Base-by-base conservation (phyloP, 1,140 invertebrate genomes). In the Drosophila sturtevanti region DNA sequence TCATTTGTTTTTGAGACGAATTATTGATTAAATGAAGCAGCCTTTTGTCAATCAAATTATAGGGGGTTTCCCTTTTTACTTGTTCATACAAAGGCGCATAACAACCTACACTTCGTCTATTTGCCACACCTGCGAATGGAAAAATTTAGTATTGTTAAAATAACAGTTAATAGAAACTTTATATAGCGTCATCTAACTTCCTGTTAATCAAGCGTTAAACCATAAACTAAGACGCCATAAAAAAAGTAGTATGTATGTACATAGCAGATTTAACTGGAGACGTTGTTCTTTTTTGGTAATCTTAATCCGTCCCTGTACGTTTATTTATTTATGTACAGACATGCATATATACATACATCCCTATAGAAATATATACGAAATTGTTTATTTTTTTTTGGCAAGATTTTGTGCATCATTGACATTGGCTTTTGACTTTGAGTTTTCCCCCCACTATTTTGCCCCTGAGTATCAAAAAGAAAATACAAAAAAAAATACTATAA, bases 401-500 rank as follows among this genome's bases (percentile, higher is more conserved):
- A 79, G 65, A 73, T 68, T 66, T 66, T 54, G 67, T 82, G 84
- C 84, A 89, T 71, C 82, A 87, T 87, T 87, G 82, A 87, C 82
- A 89, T 87, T 87, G 82, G 82, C 82, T 79, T 87, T 86, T 85
- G 79, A 70, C 79, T 87, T 86, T 86, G 78, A 75, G 34, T 48
- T 21, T 44, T 48, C 6, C 41, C 41, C 24, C 64, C 58, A 14
- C 38, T 16, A 73, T 65, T 65, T 37, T 72, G 82, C 52, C 74
- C 73, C 44, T 70, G 68, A 64, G 16, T 11, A 18, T 2, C 2
- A 41, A 14, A 18, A 21, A 18, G 10, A 11, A 18, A 18, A 21
- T 14, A 48, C 3, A 21, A 10, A 18, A 44, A 31, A 31, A 6
- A 24, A 1, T 24, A 24, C 4, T 6, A 6, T 3, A 31, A 31